Percentiles rank a stretch among this genome's conserved stretches.
These are phyloP conservation scores for Schizaphis graminum DNA, from an alignment of 2,888 invertebrate species.

Conservation along the genomic window DNA sequence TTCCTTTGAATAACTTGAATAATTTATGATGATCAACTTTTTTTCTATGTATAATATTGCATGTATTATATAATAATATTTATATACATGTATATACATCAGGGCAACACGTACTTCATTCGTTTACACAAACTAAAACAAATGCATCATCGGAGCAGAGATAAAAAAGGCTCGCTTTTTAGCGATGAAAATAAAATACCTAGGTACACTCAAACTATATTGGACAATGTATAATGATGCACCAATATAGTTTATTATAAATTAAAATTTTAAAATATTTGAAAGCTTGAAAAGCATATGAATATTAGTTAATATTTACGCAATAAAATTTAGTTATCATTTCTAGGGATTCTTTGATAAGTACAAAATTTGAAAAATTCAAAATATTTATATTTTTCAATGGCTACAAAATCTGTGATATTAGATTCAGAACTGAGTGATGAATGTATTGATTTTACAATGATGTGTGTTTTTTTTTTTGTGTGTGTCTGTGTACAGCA, in stretches of 20 bases:
- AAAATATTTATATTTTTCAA: not conserved
- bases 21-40: not conserved
- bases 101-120: not conserved
- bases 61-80: not conserved
- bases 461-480: too few relatives aligned
- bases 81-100: not conserved
- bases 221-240: not conserved
- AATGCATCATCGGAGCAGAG: not conserved
- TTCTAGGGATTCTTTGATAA: not conserved
- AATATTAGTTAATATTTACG: not conserved
- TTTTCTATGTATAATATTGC: not conserved
- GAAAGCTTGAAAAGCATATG: not conserved
- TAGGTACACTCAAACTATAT: not conserved
- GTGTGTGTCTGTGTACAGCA: too few relatives aligned
- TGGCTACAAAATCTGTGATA: not conserved
- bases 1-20: not conserved
- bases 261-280: not conserved
- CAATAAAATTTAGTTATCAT: not conserved
- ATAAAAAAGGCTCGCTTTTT: not conserved
- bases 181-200: not conserved
- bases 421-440: too few relatives aligned
- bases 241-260: not conserved
- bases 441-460: too few relatives aligned
- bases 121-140: not conserved
- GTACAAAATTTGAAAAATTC: not conserved